phyloP scores from a whole-genome alignment of 2,113 vertebrate species.

The Vidua chalybeata region DNA sequence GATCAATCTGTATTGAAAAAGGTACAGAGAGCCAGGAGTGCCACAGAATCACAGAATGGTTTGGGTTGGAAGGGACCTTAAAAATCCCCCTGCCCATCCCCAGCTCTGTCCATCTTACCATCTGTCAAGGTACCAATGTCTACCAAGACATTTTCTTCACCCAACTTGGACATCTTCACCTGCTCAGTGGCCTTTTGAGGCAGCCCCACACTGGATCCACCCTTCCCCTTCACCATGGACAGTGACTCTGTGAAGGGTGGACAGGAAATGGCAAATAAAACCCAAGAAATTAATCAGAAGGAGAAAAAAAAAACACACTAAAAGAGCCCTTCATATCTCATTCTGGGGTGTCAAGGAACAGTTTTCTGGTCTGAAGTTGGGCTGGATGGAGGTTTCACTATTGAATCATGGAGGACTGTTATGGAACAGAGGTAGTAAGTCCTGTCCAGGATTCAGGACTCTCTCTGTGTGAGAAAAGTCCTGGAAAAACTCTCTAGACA shows the following conservation, averaged over 20 bases:
- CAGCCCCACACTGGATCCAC: background rate
- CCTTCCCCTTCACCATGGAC: background rate
- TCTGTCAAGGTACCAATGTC: background rate
- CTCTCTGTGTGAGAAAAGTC: background rate
- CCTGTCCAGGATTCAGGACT: background rate
- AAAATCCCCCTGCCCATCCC: background rate
- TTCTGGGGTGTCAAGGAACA: background rate
- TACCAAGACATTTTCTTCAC: background rate
- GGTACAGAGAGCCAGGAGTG: background rate
- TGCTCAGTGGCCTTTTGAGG: constrained; percentile 3
- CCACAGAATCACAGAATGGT: background rate
- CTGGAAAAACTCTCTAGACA: background rate
- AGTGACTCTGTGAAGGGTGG: background rate
- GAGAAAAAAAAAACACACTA: background rate
- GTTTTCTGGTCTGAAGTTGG: background rate
- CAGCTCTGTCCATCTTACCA: background rate
- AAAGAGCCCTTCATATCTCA: accelerated
- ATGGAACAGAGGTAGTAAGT: background rate
- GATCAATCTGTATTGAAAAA: background rate
- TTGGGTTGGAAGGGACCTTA: background rate
- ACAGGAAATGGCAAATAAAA: background rate
- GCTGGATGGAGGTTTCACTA: background rate
- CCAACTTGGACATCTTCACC: background rate
- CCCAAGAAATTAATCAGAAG: background rate
- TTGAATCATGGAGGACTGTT: background rate